These are phyloP conservation scores for Myxocyprinus asiaticus DNA, from an alignment of 2,113 vertebrate genomes.

Conservation along the genomic window DNA sequence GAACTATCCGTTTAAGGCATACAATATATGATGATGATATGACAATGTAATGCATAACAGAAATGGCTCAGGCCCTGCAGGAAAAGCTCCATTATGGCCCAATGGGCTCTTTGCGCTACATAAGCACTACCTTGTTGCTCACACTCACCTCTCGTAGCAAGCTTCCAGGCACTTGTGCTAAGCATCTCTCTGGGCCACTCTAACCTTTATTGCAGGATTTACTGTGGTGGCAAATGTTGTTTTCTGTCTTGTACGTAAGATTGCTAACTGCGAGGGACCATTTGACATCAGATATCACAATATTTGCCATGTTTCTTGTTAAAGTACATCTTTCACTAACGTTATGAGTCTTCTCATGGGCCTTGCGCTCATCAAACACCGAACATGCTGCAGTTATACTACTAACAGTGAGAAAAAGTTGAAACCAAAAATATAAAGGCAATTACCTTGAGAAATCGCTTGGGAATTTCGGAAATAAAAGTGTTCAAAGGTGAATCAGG, in stretches of 20 bases:
- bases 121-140: too few relatives aligned
- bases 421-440: constrained; percentile 15
- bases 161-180: constrained; percentile 26
- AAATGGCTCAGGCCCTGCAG: too few relatives aligned
- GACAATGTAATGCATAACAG: too few relatives aligned
- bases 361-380: not conserved
- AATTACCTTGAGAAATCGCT: constrained; percentile 23
- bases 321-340: constrained; percentile 8
- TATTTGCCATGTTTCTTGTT: not conserved
- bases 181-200: constrained; percentile 21
- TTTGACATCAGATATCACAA: constrained; percentile 7
- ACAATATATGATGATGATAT: too few relatives aligned
- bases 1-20: too few relatives aligned
- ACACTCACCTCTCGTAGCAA: not conserved
- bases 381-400: not conserved
- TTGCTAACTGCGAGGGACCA: not conserved
- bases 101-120: too few relatives aligned
- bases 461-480: not conserved
- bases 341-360: not conserved
- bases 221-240: constrained; percentile 23
- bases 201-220: constrained; percentile 32
- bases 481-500: too few relatives aligned
- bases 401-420: not conserved
- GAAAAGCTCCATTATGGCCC: too few relatives aligned
- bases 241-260: not conserved